Conservation (phyloP, 2,797 vertebrate species). For the Malacoraja senta region DNA sequence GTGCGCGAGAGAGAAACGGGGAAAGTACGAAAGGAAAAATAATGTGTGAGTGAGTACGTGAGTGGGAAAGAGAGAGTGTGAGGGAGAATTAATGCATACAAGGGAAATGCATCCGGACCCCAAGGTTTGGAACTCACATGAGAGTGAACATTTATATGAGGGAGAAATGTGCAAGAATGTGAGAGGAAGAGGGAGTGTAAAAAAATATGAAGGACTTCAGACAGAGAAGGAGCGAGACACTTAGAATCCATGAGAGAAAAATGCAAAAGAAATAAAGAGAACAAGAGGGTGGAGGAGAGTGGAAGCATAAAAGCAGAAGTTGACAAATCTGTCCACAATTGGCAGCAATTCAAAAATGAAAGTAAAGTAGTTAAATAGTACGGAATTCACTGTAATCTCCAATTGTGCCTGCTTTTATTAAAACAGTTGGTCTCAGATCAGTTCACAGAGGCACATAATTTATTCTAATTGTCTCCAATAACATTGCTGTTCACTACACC, state of each 20-base stretch:
- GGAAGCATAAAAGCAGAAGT: not conserved
- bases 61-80: not conserved
- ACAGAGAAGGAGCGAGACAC: not conserved
- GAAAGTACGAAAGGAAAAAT: not conserved
- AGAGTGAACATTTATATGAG: not conserved
- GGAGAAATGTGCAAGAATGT: not conserved
- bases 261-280: not conserved
- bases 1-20: not conserved
- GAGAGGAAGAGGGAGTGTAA: not conserved
- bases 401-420: conserved; percentile 42
- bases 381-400: conserved; percentile 44
- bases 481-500: conserved; percentile 31
- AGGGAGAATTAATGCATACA: not conserved
- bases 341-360: conserved; percentile 43
- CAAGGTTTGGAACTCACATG: too few relatives aligned
- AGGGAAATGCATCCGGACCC: not conserved
- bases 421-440: conserved; percentile 41
- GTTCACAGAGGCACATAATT: conserved; percentile 49
- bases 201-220: too few relatives aligned
- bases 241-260: not conserved
- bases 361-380: conserved; percentile 50
- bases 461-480: conserved; percentile 46
- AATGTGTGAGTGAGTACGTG: not conserved
- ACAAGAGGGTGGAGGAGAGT: not conserved
- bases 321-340: conserved; percentile 43